phyloP scores from a whole-genome alignment of 1,140 invertebrate species.

The Bombyx mori region ASM3026992v2 NC_085121.1:15719001-15719500 shows the following conservation, averaged over 20 bases:
- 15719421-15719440: too few species aligned
- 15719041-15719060: neutral
- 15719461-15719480: too few species aligned
- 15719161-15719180: slow-evolving; percentile 78
- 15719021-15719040: too few species aligned
- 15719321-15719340: neutral
- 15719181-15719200: slow-evolving; percentile 84
- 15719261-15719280: neutral
- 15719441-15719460: too few species aligned
- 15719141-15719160: slow-evolving; percentile 81
- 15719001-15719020: too few species aligned
- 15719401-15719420: too few species aligned
- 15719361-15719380: too few species aligned
- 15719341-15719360: too few species aligned
- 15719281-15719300: too few species aligned
- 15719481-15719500: too few species aligned
- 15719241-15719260: slow-evolving; percentile 88
- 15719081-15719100: slow-evolving; percentile 91
- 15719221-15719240: slow-evolving; percentile 94
- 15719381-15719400: too few species aligned
- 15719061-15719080: slow-evolving; percentile 24
- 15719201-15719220: slow-evolving; percentile 90
- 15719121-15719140: slow-evolving; percentile 79
- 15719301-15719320: neutral
- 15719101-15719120: slow-evolving; percentile 84